Evolutionary conservation across 2,888 invertebrate species (phyloP), one percentile per base, ranked within the genome.

Genomic region (Aspidiotus rigidus): DNA sequence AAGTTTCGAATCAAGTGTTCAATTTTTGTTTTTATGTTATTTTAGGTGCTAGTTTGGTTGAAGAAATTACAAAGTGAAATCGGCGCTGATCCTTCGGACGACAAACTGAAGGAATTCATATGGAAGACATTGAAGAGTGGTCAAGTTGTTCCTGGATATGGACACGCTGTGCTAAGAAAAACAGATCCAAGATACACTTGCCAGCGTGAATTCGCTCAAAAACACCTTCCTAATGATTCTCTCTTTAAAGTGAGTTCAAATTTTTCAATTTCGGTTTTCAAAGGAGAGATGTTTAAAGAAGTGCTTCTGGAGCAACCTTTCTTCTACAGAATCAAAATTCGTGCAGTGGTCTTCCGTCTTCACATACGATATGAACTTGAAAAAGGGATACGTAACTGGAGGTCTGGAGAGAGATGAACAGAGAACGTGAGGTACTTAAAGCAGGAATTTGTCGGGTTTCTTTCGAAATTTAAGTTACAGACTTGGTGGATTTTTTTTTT

Each of bases 121-220:
- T 93, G 94, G 93, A 95, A 93, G 80, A 97, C 96, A 1, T 83
- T 96, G 69, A 94, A 95, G 81, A 87, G 89, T 71, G 95, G 95
- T 73, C 93, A 93, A 80, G 96, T 96, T n/a, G 91, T 97, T 57
- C 96, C 96, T 64, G 96, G 96, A 62, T 96, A 94, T 77, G 96
- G 96, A 44, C 96, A 96, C 78, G 96, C 96, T 74, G 96, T 97
- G 1, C 84, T 96, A 73, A 85, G 96, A 75, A 95, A 95, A 81
- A 96, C 96, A 72, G 96, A 96, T 79, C 96, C 83, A 74, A 89
- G 83, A 77, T 97, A 95, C 81, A 88, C 87, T 10, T 93, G 93
- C 80, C 96, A 96, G 80, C 84, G 94, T 74, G 94, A 95, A 78
- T 96, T 96, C 79, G 94, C 95, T 17, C 81, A 90, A 76, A 93